Base-by-base conservation (phyloP, 1,140 invertebrate genomes). In the Apis cerana region DNA sequence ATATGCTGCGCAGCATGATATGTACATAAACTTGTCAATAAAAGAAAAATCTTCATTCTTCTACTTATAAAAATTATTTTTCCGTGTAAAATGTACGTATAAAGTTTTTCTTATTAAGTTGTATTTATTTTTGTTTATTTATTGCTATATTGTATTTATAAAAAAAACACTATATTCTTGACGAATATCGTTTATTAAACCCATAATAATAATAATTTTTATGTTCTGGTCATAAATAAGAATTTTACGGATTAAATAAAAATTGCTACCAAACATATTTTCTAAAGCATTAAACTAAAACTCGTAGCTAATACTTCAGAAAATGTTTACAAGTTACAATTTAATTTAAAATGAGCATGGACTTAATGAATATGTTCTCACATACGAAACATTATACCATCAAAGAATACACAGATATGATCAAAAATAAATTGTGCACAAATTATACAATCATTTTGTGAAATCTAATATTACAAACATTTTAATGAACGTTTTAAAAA, bases 171-270 rank as follows among this genome's bases (percentile, higher is more conserved):
- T 1, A 23, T 27, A 69, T 72, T 76, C 82, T 87, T 83, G 85
- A 86, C 78, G 89, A 84, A 87, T 92, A 89, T 90, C 79, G 70
- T 92, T 92, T 92, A 92, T 92, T 92, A 89, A 91, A 88, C 88
- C 90, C 90, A 91, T 88, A 61, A 61, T 74, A 90, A 72, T 88
- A 80, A 78, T 75, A 89, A 75, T 91, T 89, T 89, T 88, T 78
- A 76, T 77, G 84, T 90, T 85, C 85, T 87, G 85, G 77, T 89
- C 89, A 92, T 92, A 92, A 92, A 92, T 92, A 92, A 89, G 82
- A 91, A 88, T 88, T 89, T 92, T 83, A 88, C 84, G 88, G 82
- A 83, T 89, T 91, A 91, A 92, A 91, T 92, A 91, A 91, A 90
- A 91, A 91, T 88, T 89, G 88, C 84, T 88, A 85, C 86, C 74